Evolutionary conservation across 2,113 vertebrate species (phyloP), one percentile per base, ranked within the genome.

Genomic region (Brachionichthys hirsutus): DNA sequence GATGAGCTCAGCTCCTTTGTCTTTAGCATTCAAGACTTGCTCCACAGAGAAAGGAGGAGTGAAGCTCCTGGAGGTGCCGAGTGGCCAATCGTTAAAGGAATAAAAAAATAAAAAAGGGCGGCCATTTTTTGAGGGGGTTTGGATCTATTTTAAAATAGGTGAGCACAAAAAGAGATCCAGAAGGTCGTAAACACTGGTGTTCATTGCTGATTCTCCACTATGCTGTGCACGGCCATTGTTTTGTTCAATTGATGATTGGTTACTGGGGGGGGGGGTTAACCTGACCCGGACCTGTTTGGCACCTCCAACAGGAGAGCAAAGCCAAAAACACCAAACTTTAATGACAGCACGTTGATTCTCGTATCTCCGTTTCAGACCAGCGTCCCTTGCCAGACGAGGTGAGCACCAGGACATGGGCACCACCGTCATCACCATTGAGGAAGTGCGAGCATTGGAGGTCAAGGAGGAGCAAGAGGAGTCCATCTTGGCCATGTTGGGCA

Each of bases 381-480:
- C 85, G 84, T 83, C 85, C 86, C 56, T 85, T 87, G 87, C 87
- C 87, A 90, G 91, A 86, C 83, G 76, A 87, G 87, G 80, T 85
- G 84, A 87, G 80, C 85, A 78, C 71, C 85, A 85, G 78, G 86
- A 86, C 90, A 97, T 93, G 94, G 92, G 93, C 67, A 94, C 91
- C 68, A 94, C 93, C 54, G 89, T 92, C 56, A 89, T 94, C 77
- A 94, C 90, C 75, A 73, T 93, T 83, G 92, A 95, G 81, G 94
- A 96, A 38, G 86, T 94, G 70, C 91, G 77, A 77, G 91, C 80
- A 53, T 89, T 91, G 81, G 94, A 95, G 76, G 90, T 91, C 68
- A 95, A 94, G 85, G 94, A 95, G 78, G 94, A 97, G 84, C 93
- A 93, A 81, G 93, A 95, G 84, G 94, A 95, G 86, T 95, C 93